A percentile compares a stretch with the other conserved stretches of the same genome.
These are phyloP conservation scores for Fabriciana adippe DNA, from an alignment of 2,888 invertebrate species.

Conservation along the genomic window DNA sequence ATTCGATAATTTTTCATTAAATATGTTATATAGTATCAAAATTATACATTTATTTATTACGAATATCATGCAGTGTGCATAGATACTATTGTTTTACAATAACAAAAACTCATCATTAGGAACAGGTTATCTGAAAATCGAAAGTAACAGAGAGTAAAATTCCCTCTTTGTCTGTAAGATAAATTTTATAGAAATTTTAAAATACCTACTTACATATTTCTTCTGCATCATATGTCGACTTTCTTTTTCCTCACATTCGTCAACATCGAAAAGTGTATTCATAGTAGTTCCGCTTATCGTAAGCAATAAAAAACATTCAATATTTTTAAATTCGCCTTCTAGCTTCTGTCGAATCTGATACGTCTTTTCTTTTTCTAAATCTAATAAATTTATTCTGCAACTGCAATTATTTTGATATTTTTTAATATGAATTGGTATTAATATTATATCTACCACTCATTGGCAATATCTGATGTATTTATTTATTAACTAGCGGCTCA, in stretches of 20 bases:
- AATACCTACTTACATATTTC: constrained; percentile 83
- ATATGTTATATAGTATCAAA: not conserved
- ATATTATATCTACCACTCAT: not conserved
- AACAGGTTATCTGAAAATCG: too few species aligned
- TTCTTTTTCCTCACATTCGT: constrained; percentile 85
- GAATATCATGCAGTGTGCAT: too few species aligned
- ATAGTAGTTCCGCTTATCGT: constrained; percentile 95
- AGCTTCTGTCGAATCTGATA: constrained; percentile 92
- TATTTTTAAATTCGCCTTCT: constrained; percentile 87
- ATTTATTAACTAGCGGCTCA: too few species aligned
- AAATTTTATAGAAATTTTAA: not conserved
- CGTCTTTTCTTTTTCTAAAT: constrained; percentile 92
- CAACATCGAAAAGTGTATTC: constrained; percentile 92
- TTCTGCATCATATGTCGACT: constrained; percentile 28
- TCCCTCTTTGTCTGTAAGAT: not conserved
- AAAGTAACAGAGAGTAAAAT: not conserved
- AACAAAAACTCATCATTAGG: too few species aligned
- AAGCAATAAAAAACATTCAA: constrained; percentile 89
- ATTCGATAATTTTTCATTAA: not conserved
- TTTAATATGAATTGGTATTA: not conserved
- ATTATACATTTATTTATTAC: too few species aligned
- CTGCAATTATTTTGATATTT: constrained; percentile 51
- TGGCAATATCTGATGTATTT: not conserved
- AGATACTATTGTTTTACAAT: too few species aligned
- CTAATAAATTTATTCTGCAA: constrained; percentile 88